Evolutionary conservation across 1,140 invertebrate genomes (phyloP).

Genomic region (Calycopis cecrops): DNA sequence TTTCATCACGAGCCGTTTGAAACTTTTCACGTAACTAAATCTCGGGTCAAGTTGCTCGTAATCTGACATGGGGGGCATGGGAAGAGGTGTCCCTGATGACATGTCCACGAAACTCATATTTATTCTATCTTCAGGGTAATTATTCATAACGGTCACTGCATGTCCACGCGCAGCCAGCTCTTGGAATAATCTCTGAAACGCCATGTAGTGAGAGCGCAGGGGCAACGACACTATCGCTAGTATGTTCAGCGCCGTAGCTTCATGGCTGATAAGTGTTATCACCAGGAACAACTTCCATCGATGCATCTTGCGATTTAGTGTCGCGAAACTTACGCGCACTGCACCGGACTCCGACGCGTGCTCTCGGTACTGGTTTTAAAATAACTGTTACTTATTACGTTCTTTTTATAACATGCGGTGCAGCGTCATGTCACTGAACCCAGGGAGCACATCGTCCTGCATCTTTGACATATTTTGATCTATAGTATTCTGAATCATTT

Average conservation of each 20-base stretch:
- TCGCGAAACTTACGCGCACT: no score
- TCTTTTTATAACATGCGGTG: no score
- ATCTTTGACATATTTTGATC: no score
- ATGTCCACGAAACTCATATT: constrained; percentile 50
- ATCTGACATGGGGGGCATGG: constrained; percentile 22
- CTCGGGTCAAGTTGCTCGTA: constrained; percentile 32
- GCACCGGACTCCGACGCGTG: no score
- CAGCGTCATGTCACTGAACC: no score
- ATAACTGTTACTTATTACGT: no score
- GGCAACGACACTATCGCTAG: constrained; percentile 51
- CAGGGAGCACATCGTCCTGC: no score
- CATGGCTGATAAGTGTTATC: constrained; percentile 11
- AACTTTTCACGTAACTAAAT: constrained; percentile 20
- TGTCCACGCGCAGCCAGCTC: constrained; percentile 63
- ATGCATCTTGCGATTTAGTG: no score
- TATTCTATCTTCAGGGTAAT: constrained; percentile 41
- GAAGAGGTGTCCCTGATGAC: constrained; percentile 11
- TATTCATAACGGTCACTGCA: constrained; percentile 63
- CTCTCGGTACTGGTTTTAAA: no score
- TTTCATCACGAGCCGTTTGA: no score
- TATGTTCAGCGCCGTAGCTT: constrained; percentile 39
- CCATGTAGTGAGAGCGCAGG: constrained; percentile 62
- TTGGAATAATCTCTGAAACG: constrained; percentile 54
- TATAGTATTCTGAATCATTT: no score
- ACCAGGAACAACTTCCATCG: no score